Evolutionary conservation across 1,140 invertebrate species (phyloP).

Genomic region (Psilanteris sp.): DNA sequence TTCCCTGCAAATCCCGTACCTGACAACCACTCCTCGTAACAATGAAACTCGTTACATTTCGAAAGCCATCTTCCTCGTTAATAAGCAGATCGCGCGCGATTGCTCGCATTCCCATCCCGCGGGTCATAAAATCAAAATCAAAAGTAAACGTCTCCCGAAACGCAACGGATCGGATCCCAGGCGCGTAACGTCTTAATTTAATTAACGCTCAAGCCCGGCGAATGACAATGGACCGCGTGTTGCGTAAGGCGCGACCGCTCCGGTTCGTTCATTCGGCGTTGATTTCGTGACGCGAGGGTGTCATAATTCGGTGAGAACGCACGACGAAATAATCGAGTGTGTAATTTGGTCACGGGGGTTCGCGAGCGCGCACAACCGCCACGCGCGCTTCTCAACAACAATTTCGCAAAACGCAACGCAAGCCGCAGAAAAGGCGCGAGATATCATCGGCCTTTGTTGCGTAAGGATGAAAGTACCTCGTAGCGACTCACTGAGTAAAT

Average conservation of each 20-base stretch:
- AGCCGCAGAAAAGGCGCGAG: constrained; percentile 62
- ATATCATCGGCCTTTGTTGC: constrained; percentile 73
- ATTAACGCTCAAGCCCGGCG: not conserved
- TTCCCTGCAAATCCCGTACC: too few species aligned
- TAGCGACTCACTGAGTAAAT: constrained; percentile 76
- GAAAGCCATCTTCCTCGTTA: too few species aligned
- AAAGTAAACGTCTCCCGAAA: too few species aligned
- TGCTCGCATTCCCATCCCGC: too few species aligned
- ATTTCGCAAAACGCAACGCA: constrained; percentile 41
- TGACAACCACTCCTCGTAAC: too few species aligned
- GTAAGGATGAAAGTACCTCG: constrained; percentile 78
- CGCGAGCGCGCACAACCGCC: too few species aligned
- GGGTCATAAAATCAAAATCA: too few species aligned
- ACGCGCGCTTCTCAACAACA: constrained; percentile 35
- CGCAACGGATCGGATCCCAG: too few species aligned
- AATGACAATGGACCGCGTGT: too few species aligned
- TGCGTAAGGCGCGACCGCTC: constrained; percentile 2
- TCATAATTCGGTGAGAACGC: constrained; percentile 41
- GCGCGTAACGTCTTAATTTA: constrained; percentile 2
- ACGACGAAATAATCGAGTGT: constrained; percentile 18
- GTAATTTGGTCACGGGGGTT: constrained; percentile 24
- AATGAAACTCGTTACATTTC: too few species aligned
- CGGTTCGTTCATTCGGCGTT: not conserved
- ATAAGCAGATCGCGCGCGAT: too few species aligned
- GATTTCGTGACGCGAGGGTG: constrained; percentile 22